Evolutionary conservation across 2,888 invertebrate genomes (phyloP).

Genomic region (Tinea trinotella): DNA sequence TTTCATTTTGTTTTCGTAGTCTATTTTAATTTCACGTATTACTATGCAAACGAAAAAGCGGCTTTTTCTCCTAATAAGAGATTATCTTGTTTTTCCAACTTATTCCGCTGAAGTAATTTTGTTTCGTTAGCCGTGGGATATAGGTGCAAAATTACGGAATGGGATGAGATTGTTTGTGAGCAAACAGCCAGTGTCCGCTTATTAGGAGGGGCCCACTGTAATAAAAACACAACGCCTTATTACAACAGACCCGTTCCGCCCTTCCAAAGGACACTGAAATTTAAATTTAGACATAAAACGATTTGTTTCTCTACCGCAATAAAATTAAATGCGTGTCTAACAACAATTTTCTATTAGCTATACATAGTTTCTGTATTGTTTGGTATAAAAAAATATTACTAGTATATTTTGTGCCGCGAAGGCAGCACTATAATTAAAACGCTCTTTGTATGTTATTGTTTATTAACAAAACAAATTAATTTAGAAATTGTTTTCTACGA

Average conservation of each 20-base stretch:
- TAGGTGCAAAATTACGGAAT: constrained; percentile 57
- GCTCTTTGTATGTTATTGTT: too few species aligned
- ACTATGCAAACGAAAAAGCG: neutral
- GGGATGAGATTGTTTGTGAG: constrained; percentile 58
- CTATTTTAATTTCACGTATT: constrained; percentile 1
- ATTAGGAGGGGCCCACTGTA: constrained; percentile 58
- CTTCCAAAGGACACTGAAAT: constrained; percentile 42
- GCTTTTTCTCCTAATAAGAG: constrained; percentile 21
- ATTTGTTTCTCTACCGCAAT: constrained; percentile 55
- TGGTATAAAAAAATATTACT: too few species aligned
- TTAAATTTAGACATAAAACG: constrained; percentile 58
- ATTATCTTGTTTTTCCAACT: constrained; percentile 33
- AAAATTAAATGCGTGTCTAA: constrained; percentile 55
- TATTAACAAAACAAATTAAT: too few species aligned
- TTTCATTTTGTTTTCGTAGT: neutral
- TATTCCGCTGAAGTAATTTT: constrained; percentile 40
- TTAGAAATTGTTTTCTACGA: too few species aligned
- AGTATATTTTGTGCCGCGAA: too few species aligned
- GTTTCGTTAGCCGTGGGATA: constrained; percentile 40
- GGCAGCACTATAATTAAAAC: too few species aligned
- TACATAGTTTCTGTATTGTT: neutral
- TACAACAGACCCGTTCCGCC: constrained; percentile 40
- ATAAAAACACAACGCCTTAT: constrained; percentile 67
- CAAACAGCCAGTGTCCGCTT: constrained; percentile 61
- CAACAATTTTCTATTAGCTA: constrained; percentile 25